Conservation (phyloP, 2,888 invertebrate genomes). For the Drosophila melanocephala region DNA sequence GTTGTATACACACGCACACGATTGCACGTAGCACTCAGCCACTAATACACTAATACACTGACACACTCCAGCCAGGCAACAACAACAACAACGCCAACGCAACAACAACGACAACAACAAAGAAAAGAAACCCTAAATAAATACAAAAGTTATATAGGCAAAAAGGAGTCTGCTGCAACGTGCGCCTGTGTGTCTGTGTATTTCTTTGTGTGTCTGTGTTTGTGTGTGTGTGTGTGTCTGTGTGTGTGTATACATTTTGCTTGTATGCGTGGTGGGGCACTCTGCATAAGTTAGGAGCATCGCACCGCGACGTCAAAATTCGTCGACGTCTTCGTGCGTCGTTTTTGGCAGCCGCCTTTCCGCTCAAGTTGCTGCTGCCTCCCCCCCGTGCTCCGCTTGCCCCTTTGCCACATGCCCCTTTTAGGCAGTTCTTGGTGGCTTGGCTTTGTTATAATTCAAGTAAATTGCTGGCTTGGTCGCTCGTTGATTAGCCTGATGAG, state of each 20-base stretch:
- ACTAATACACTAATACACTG: slow-evolving; percentile 19
- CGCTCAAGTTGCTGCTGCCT: slow-evolving; percentile 5
- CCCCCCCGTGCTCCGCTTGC: neutral
- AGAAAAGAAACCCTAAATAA: slow-evolving; percentile 62
- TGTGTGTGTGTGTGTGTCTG: slow-evolving; percentile 30
- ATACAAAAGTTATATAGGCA: slow-evolving; percentile 50
- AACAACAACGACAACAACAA: neutral
- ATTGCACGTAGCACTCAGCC: slow-evolving; percentile 11
- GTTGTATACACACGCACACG: slow-evolving; percentile 3
- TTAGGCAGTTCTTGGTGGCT: slow-evolving; percentile 16
- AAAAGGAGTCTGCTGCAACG: slow-evolving; percentile 67
- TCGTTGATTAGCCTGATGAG: slow-evolving; percentile 67
- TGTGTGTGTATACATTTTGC: slow-evolving; percentile 32
- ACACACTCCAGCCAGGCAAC: slow-evolving; percentile 15
- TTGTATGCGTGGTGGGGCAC: slow-evolving; percentile 58
- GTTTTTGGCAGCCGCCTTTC: slow-evolving; percentile 53
- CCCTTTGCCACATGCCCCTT: neutral
- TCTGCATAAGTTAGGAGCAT: slow-evolving; percentile 61
- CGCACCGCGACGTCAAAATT: slow-evolving; percentile 47
- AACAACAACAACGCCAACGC: slow-evolving; percentile 13
- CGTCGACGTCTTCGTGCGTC: slow-evolving; percentile 55
- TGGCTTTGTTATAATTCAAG: slow-evolving; percentile 65
- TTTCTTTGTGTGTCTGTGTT: slow-evolving; percentile 10
- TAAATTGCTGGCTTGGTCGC: slow-evolving; percentile 63
- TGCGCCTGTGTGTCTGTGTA: slow-evolving; percentile 29